Evolutionary conservation across 2,797 vertebrate species (phyloP), one percentile per base, ranked within the genome.

Genomic region (Oreortyx pictus): DNA sequence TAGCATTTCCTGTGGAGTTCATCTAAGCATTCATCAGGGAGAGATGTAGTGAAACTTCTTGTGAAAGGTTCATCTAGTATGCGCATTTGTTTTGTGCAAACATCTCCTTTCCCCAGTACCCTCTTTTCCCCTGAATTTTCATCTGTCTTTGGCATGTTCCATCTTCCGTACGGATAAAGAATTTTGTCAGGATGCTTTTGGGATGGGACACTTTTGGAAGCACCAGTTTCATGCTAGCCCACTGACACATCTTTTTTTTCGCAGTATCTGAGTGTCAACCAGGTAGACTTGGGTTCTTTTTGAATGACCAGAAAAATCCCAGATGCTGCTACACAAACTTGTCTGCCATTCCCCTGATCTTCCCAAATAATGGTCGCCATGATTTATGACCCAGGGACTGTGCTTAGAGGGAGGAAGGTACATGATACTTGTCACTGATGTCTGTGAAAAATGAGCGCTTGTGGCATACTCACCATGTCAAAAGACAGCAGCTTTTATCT

Each of bases 41-140:
- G 33, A 90, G 77, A 64, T 4, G 3, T 52, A 9, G 3, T n/a
- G 65, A 85, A 18, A 20, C 67, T 90, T 85, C 74, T 43, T 37
- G 13, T 37, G 47, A 90, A 70, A 80, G 24, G 9, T 67, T 61
- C 49, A 31, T 43, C 46, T 23, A 22, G 35, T 35, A 44, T n/a
- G 54, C 35, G 6, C 14, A 57, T 65, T 49, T 4, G 7, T 10
- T 8, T 2, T 6, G 31, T 60, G 17, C 31, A 50, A 74, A 74
- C 9, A 2, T 54, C 33, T 86, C 29, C 54, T 29, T 81, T 8
- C 6, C 14, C 19, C 33, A 33, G 3, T 0, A 1, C 10, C 4
- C 0, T 33, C 17, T 74, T 90, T 15, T 82, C 11, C 29, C 59
- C 81, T 54, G 68, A 29, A 18, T 82, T 89, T 74, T 57, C 75